Percentiles rank a stretch among this genome's conserved stretches.
Evolutionary conservation across 2,113 vertebrate species (phyloP).

Genomic region (Mesocricetus auratus): DNA sequence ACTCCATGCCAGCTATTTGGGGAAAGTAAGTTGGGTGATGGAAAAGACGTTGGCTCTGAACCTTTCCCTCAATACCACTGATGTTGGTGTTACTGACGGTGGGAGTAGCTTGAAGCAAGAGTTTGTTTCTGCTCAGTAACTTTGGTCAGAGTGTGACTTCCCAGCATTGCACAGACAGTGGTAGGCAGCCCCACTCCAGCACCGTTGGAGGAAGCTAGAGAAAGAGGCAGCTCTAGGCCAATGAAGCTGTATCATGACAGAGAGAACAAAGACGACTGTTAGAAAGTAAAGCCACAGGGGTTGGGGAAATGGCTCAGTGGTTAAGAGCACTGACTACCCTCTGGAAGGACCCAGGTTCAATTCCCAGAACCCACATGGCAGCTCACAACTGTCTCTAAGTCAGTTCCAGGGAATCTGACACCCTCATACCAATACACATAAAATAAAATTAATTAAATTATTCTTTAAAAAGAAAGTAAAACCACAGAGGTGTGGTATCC

Average conservation of each 20-base stretch:
- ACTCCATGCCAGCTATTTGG: background rate
- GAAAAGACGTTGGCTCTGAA: background rate
- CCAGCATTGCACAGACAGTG: too few relatives aligned
- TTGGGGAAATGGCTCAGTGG: too few relatives aligned
- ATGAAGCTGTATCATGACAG: background rate
- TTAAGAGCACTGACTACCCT: too few relatives aligned
- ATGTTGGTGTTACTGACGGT: background rate
- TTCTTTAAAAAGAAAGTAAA: background rate
- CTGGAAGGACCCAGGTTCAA: too few relatives aligned
- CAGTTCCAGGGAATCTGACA: too few relatives aligned
- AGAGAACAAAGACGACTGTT: background rate
- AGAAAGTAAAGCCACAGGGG: fast-evolving
- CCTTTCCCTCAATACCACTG: background rate
- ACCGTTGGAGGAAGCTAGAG: too few relatives aligned
- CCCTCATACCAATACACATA: too few relatives aligned
- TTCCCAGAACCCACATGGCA: too few relatives aligned
- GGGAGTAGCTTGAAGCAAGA: background rate
- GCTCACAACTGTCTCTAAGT: too few relatives aligned
- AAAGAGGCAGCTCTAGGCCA: background rate
- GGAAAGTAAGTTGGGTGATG: background rate
- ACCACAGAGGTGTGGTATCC: background rate
- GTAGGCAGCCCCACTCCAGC: background rate
- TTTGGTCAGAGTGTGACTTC: background rate
- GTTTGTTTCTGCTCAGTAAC: too few relatives aligned
- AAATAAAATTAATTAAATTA: too few relatives aligned